Percentiles rank a stretch among this genome's conserved stretches.
phyloP scores from a whole-genome alignment of 2,113 vertebrate species.

The Lagopus muta region DNA sequence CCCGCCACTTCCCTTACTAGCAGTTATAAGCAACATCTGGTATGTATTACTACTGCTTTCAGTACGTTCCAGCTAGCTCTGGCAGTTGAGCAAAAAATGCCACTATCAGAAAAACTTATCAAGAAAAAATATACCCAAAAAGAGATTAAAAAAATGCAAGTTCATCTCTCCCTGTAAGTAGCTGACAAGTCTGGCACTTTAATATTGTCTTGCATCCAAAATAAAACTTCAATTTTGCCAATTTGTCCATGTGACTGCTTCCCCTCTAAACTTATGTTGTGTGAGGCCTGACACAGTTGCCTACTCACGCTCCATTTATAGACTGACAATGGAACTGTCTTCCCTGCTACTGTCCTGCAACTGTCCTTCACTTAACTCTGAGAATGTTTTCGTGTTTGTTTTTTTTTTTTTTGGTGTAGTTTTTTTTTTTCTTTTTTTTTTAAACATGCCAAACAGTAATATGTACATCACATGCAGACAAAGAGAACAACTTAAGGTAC shows the following conservation, averaged over 20 bases:
- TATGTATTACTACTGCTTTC: background rate
- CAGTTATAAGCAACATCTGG: slow-evolving; percentile 14
- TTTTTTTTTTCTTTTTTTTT: too few species aligned
- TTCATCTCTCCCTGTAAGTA: background rate
- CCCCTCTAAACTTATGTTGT: background rate
- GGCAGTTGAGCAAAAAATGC: background rate
- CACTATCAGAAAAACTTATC: background rate
- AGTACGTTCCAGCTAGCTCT: background rate
- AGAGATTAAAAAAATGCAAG: background rate
- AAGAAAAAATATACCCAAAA: background rate
- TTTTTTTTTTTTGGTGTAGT: too few species aligned
- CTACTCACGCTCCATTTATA: background rate
- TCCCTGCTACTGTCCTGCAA: background rate
- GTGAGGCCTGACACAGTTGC: background rate
- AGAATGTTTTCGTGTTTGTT: background rate
- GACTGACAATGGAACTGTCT: background rate
- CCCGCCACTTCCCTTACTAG: background rate
- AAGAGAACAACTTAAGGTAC: background rate
- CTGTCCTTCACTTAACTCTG: background rate
- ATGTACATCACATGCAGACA: background rate
- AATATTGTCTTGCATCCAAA: background rate
- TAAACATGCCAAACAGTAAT: background rate
- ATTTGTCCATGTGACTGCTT: rapidly evolving
- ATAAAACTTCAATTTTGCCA: background rate
- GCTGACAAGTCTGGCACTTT: background rate